Base-by-base conservation (phyloP, 2,113 vertebrate species). In the Sorex fumeus region DNA sequence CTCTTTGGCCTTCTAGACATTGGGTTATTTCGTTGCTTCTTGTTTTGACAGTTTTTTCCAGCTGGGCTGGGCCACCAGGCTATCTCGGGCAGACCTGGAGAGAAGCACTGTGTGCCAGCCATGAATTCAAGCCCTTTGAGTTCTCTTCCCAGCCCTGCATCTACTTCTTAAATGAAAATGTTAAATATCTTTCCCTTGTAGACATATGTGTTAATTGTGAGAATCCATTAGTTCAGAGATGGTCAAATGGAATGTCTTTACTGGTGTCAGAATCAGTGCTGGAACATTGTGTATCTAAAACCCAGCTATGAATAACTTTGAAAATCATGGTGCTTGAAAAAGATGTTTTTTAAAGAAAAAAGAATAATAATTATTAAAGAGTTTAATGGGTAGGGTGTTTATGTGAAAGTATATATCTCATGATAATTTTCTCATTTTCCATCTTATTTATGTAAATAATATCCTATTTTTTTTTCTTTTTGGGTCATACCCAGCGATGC, bases 161-260 rank as follows among this genome's bases (percentile, higher is more conserved):
- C 40, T 40, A 3, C 88, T 93, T 81, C 66, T 88, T 64, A 70
- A 94, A n/a, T 88, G 69, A 90, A 80, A 86, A 71, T 75, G 13
- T 88, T 91, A 75, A 27, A 53, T 36, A 69, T 15, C 47, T 92
- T 77, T 93, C 91, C 79, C 45, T 93, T 27, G 32, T 91, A 74
- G 85, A 94, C 11, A 11, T 84, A 32, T 13, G n/a, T 88, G 71
- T 10, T n/a, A 34, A 84, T 64, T 76, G 36, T 93, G 78, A 87
- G 75, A 87, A 32, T 72, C 53, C 10, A 71, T 1, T 43, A 80
- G 28, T 94, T 85, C 47, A 69, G 34, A 92, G 50, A 25, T 90
- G 32, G 47, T 75, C 40, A 93, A 87, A 84, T 40, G 84, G 32
- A 91, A 84, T 6, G 50, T 53, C 50, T 53, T 53, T 11, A 18